Percentiles rank a stretch among this genome's conserved stretches.
Conservation (phyloP, 1,140 invertebrate genomes). For the Pararge aegeria region DNA sequence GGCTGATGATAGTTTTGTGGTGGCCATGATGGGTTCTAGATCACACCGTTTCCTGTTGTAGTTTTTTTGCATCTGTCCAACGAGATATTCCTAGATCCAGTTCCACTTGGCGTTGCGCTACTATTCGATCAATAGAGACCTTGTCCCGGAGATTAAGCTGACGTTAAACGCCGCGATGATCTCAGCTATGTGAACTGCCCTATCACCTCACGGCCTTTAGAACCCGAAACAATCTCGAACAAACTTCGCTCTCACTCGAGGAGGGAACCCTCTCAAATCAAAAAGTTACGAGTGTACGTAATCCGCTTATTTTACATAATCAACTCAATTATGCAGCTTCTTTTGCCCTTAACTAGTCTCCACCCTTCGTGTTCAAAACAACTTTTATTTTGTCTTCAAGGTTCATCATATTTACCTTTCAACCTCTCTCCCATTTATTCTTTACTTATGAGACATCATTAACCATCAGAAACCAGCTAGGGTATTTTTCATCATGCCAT, state of each 20-base stretch:
- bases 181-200: not conserved
- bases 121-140: too few species aligned
- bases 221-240: slow-evolving; percentile 26
- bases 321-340: slow-evolving; percentile 23
- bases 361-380: not conserved
- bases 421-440: not conserved
- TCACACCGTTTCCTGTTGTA: too few species aligned
- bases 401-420: slow-evolving; percentile 2
- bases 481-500: too few species aligned
- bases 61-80: too few species aligned
- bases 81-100: too few species aligned
- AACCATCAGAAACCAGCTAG: too few species aligned
- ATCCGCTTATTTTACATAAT: slow-evolving; percentile 27
- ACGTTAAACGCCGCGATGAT: not conserved
- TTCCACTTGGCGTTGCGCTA: too few species aligned
- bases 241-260: slow-evolving; percentile 23
- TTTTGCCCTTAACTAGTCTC: slow-evolving; percentile 3
- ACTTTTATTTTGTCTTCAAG: too few species aligned
- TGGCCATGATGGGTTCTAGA: too few species aligned
- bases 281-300: slow-evolving; percentile 28
- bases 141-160: too few species aligned
- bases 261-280: slow-evolving; percentile 19
- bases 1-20: too few species aligned
- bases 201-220: not conserved
- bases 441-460: too few species aligned